Conservation (phyloP, 2,888 invertebrate genomes). For the Pammene aurita region DNA sequence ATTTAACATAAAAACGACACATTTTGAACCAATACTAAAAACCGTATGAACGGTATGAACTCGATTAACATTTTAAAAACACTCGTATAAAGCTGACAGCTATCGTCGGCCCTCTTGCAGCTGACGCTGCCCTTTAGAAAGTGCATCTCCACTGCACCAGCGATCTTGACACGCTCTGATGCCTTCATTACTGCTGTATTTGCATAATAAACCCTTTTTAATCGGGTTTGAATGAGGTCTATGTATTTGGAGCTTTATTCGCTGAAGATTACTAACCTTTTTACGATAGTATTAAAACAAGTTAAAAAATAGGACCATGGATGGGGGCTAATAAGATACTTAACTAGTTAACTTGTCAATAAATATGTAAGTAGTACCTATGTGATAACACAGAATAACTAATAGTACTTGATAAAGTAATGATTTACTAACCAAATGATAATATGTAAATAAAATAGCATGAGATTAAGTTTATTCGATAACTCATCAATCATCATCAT, state of each 20-base stretch:
- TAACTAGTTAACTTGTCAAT: too few relatives aligned
- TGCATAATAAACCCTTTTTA: conserved; percentile 31
- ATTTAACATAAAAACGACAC: neutral
- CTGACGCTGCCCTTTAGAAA: conserved; percentile 51
- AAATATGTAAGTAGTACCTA: too few relatives aligned
- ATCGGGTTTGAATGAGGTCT: neutral
- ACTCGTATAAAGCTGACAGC: conserved; percentile 18
- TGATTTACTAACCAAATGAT: too few relatives aligned
- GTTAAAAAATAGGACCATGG: too few relatives aligned
- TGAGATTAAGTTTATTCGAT: too few relatives aligned
- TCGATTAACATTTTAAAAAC: conserved; percentile 21
- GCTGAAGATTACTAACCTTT: neutral
- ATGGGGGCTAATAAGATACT: too few relatives aligned
- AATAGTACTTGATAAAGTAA: too few relatives aligned
- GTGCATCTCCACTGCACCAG: conserved; percentile 39
- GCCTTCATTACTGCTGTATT: conserved; percentile 38
- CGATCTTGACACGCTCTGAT: conserved; percentile 26
- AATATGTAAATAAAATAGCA: too few relatives aligned
- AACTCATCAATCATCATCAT: too few relatives aligned
- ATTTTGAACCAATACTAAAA: conserved; percentile 17
- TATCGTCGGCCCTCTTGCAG: conserved; percentile 49
- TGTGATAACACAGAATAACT: too few relatives aligned
- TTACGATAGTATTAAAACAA: too few relatives aligned
- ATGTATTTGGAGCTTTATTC: neutral
- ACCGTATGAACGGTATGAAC: conserved; percentile 14